These are phyloP conservation scores for Ctenicera cuprea DNA, from an alignment of 2,888 invertebrate species.

Conservation along the genomic window DNA sequence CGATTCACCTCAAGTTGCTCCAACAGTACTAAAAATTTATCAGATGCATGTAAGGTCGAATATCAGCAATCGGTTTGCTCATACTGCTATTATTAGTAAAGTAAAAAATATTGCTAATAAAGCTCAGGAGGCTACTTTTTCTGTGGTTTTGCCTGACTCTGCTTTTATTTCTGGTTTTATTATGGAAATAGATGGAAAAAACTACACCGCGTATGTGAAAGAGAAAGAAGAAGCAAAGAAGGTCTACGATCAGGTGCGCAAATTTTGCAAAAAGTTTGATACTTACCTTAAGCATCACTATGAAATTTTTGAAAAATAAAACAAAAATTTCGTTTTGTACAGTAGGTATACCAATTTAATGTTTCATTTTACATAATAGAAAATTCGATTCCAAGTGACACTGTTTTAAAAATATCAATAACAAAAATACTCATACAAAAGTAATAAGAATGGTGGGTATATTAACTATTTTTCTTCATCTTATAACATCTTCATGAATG, in stretches of 20 bases:
- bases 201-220: conserved; percentile 79
- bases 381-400: too few species aligned
- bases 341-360: too few species aligned
- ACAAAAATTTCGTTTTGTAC: too few species aligned
- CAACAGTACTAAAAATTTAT: conserved; percentile 72
- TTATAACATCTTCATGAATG: too few species aligned
- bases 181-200: conserved; percentile 80
- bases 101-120: conserved; percentile 78
- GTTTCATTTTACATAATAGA: too few species aligned
- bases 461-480: too few species aligned
- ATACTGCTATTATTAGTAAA: conserved; percentile 78
- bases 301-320: too few species aligned
- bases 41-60: conserved; percentile 79
- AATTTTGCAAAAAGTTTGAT: too few species aligned
- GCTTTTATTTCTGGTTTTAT: conserved; percentile 82
- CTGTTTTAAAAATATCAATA: too few species aligned
- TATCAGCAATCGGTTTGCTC: conserved; percentile 80
- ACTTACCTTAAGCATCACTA: too few species aligned
- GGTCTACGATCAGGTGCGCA: conserved; percentile 68
- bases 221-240: conserved; percentile 79
- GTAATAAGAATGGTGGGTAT: too few species aligned
- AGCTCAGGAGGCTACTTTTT: conserved; percentile 80
- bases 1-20: background rate
- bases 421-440: too few species aligned
- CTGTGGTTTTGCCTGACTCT: conserved; percentile 80